A percentile compares a stretch with the other conserved stretches of the same genome.
phyloP scores from a whole-genome alignment of 2,888 invertebrate genomes.

The Cryptocephalus moraei region DNA sequence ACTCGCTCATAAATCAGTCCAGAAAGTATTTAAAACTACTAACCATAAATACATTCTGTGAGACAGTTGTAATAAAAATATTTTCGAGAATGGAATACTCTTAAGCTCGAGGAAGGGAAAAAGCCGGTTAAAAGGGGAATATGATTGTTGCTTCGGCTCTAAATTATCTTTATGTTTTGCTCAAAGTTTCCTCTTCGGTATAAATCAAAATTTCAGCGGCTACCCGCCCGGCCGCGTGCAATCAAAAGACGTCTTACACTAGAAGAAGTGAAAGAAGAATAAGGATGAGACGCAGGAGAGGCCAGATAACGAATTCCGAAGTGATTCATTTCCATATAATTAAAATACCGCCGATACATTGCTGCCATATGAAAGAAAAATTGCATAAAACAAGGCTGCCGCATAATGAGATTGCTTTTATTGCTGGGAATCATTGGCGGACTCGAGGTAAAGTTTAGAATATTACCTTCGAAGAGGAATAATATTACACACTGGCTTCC shows the following conservation, averaged over 20 bases:
- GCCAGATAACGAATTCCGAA: conserved; percentile 8
- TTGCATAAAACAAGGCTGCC: no score
- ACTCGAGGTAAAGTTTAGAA: no score
- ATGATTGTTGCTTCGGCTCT: conserved; percentile 15
- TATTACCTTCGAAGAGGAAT: no score
- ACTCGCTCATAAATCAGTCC: neutral
- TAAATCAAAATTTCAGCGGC: conserved; percentile 18
- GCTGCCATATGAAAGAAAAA: no score
- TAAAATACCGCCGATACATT: conserved; percentile 18
- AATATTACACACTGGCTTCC: no score
- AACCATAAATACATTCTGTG: conserved; percentile 7
- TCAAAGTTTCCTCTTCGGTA: conserved; percentile 12
- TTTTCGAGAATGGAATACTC: conserved; percentile 4
- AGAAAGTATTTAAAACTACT: conserved; percentile 2
- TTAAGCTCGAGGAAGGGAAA: neutral
- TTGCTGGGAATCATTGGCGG: no score
- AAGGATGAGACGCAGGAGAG: no score
- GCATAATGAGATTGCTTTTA: no score
- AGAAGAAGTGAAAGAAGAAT: no score
- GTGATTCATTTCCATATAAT: conserved; percentile 28
- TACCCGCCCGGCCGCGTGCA: no score
- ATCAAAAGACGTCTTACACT: no score
- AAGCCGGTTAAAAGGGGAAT: conserved; percentile 5
- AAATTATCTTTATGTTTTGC: conserved; percentile 18
- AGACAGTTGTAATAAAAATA: conserved; percentile 8